Evolutionary conservation across 2,113 vertebrate genomes (phyloP).

Genomic region (Felis catus): F.catus_Fca126_mat1.0 CM031424.1:39690501-39691000

Average conservation of each 20-base stretch:
- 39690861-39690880: background rate
- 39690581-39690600: constrained; percentile 77
- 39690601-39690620: constrained; percentile 75
- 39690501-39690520: constrained; percentile 19
- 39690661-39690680: background rate
- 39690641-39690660: constrained; percentile 45
- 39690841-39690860: background rate
- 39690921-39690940: background rate
- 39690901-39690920: too few species aligned
- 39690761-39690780: background rate
- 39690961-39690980: background rate
- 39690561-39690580: constrained; percentile 52
- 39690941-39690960: background rate
- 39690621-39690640: constrained; percentile 55
- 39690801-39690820: background rate
- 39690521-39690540: constrained; percentile 53
- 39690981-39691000: background rate
- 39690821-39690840: background rate
- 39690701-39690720: background rate
- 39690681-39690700: background rate
- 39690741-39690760: background rate
- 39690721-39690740: background rate
- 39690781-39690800: background rate
- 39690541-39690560: constrained; percentile 38
- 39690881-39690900: background rate